Base-by-base conservation (phyloP, 2,888 invertebrate species). In the Morpho achilles region DNA sequence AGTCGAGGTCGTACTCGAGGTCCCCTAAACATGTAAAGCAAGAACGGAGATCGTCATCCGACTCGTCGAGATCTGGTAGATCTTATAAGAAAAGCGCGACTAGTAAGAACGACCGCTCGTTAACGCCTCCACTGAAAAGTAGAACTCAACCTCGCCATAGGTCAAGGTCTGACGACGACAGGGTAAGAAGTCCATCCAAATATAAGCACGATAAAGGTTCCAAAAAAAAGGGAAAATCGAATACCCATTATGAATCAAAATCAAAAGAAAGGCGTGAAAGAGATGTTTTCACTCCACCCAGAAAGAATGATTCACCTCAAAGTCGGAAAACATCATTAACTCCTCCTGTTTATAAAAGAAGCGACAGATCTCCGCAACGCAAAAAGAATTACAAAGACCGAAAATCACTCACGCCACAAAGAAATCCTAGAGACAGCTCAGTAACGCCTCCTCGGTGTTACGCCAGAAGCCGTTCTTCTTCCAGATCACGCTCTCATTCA, bases 371-470 rank as follows among this genome's bases (percentile, higher is more conserved):
- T 7, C 73, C 77, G 3, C 79, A 69, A 64, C 75, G 69, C 48
- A 76, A 73, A 56, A 61, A 46, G 59, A 80, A 81, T 64, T 69
- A 71, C 46, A 75, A 77, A 60, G 75, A 77, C 32, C 71, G 70
- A 32, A 73, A 72, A 58, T 70, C 74, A 48, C 70, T 73, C 2
- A 71, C 76, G 1, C 70, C 76, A 16, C 69, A 73, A n/a, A 76
- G 73, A 58, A 84, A 77, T 61, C 67, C 58, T 7, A 76, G 78
- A 67, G 82, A 87, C 8, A 79, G 75, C 66, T 85, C 86, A 0
- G 65, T 88, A 50, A 88, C 89, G 7, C 88, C 89, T 8, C 88
- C 89, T 0, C 84, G 83, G 62, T 79, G 84, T 65, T 89, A 90
- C 59, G 82, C 82, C 3, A 72, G 83, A 60, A 77, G 71, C 61